These are phyloP conservation scores for Theristus sp. DNA, from an alignment of 2,888 invertebrate genomes.

Conservation along the genomic window DNA sequence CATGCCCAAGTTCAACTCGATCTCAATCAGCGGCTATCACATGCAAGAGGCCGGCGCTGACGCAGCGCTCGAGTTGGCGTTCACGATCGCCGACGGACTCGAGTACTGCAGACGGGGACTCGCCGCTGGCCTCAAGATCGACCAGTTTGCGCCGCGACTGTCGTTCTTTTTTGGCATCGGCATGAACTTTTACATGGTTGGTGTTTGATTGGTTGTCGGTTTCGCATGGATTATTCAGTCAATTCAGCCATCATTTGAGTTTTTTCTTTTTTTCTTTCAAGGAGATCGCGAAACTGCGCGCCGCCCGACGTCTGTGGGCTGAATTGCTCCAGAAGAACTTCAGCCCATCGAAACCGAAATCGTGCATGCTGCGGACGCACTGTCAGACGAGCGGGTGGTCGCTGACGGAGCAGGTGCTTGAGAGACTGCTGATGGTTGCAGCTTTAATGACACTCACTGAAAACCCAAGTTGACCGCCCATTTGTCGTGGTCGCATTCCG, in stretches of 20 bases:
- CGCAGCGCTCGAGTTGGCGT: conserved; percentile 42
- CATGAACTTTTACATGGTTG: conserved; percentile 45
- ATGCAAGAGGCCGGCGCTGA: conserved; percentile 44
- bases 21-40: conserved; percentile 45
- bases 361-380: conserved; percentile 40
- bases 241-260: not conserved
- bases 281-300: conserved; percentile 45
- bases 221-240: not conserved
- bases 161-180: conserved; percentile 46
- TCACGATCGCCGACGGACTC: conserved; percentile 43
- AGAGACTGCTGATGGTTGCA: not conserved
- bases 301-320: conserved; percentile 42
- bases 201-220: conserved; percentile 4
- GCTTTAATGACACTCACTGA: not conserved
- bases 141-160: conserved; percentile 42
- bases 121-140: conserved; percentile 39
- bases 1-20: conserved; percentile 45
- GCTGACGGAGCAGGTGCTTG: conserved; percentile 41
- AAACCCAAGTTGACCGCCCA: not conserved
- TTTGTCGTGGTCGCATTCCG: not conserved
- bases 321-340: conserved; percentile 39
- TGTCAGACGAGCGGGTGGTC: conserved; percentile 46
- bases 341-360: conserved; percentile 38
- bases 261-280: no score
- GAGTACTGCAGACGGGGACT: conserved; percentile 41